Base-by-base conservation (phyloP, 2,797 vertebrate species). In the Sciaenops ocellatus region DNA sequence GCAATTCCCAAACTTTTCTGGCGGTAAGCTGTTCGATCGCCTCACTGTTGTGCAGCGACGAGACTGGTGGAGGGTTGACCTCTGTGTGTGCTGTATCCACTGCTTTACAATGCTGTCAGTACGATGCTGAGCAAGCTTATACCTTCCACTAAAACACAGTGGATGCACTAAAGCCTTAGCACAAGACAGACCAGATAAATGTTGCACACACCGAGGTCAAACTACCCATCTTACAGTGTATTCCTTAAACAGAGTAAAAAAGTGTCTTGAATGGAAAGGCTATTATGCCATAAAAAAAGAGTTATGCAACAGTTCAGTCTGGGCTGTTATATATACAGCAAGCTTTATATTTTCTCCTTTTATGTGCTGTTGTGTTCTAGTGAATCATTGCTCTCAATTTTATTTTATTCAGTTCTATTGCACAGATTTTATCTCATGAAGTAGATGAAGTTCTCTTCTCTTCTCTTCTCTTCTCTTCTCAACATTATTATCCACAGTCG, bases 51-150 rank as follows among this genome's bases (percentile, higher is more conserved):
- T 57, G n/a, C 44, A 7, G 64, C 6, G 41, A 79, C 28, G 22
- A 51, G 48, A 30, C 38, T 8, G 46, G 63, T 50, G 9, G 48
- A 50, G 3, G 78, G 44, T 52, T 72, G 83, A 85, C 80, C 75
- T 81, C 60, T 65, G 72, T 61, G 69, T 48, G 47, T 50, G 60
- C 47, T 24, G 50, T 51, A 57, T 77, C 38, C 24, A 15, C 79
- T 30, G 56, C 75, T 80, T 78, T 74, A 70, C 54, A 62, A 3
- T 26, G 34, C 55, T 50, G 69, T 67, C 62, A 69, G 50, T 71
- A 68, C 28, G 81, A 73, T 73, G 79, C 87, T 83, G 87, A 88
- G 78, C 67, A 71, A 82, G 75, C 71, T 70, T 41, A 63, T 48
- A 56, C 44, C 54, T 52, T 52, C 67, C 24, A 50, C 52, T 78